phyloP scores from a whole-genome alignment of 2,797 vertebrate species.

The Liasis olivaceus region DNA sequence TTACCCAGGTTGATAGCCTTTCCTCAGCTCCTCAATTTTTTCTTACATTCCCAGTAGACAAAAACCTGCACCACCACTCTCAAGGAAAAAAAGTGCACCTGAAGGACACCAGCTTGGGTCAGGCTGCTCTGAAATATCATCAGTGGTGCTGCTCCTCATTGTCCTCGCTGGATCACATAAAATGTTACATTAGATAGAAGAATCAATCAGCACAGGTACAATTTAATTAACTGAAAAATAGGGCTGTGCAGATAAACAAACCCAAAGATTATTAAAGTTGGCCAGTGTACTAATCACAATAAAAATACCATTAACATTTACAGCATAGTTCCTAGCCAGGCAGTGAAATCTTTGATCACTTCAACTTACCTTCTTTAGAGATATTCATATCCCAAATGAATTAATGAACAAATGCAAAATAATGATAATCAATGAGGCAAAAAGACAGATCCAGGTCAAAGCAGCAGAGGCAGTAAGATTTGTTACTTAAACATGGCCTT shows the following conservation, averaged over 20 bases:
- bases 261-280: neutral
- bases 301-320: neutral
- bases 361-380: neutral
- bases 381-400: neutral
- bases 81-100: neutral
- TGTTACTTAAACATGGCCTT: neutral
- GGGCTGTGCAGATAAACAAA: neutral
- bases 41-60: neutral
- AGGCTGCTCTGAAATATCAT: neutral
- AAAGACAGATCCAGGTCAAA: neutral
- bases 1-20: neutral
- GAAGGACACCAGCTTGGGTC: neutral
- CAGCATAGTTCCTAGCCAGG: neutral
- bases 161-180: neutral
- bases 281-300: neutral
- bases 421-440: neutral
- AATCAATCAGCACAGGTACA: neutral
- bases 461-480: neutral
- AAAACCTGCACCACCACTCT: neutral
- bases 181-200: neutral
- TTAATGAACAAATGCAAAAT: neutral
- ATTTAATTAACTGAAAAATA: slow-evolving; percentile 21
- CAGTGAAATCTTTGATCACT: slow-evolving; percentile 2
- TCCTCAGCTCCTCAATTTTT: neutral
- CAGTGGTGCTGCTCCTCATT: neutral